Conservation (phyloP, 2,888 invertebrate genomes). For the Folsomia manolachei region DNA sequence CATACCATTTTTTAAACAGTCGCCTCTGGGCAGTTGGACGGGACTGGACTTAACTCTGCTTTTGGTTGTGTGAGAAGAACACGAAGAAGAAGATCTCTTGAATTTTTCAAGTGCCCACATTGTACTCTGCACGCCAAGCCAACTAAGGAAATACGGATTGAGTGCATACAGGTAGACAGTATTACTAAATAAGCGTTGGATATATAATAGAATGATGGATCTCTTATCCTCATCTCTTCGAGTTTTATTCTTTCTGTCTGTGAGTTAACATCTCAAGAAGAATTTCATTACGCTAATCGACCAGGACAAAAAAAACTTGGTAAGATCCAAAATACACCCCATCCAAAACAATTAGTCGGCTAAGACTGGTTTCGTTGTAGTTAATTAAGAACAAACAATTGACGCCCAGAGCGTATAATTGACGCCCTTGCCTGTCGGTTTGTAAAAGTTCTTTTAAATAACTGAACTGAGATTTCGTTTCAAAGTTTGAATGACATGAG, state of each 20-base stretch:
- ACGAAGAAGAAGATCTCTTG: slow-evolving; percentile 3
- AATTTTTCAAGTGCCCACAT: slow-evolving; percentile 3
- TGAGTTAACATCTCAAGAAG: slow-evolving; percentile 12
- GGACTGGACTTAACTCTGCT: neutral
- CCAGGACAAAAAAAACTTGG: slow-evolving; percentile 15
- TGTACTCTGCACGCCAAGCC: neutral
- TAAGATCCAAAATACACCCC: slow-evolving; percentile 15
- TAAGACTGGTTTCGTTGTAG: slow-evolving; percentile 20
- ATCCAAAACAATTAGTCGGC: slow-evolving; percentile 22
- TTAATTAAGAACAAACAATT: slow-evolving; percentile 25
- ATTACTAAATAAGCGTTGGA: neutral
- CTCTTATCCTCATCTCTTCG: neutral
- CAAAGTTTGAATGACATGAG: slow-evolving; percentile 20
- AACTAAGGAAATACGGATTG: no score
- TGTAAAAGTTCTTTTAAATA: no score
- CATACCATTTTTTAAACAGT: slow-evolving; percentile 22
- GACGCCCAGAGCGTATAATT: slow-evolving; percentile 26
- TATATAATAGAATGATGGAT: slow-evolving; percentile 20
- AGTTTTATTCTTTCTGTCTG: neutral
- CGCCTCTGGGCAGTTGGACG: slow-evolving; percentile 17
- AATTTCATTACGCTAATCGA: slow-evolving; percentile 24
- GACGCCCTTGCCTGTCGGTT: slow-evolving; percentile 13
- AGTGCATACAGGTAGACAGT: no score
- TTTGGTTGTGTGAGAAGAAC: neutral
- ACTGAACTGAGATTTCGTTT: neutral